Percentiles rank a stretch among this genome's conserved stretches.
These are phyloP conservation scores for Ctenodactylus gundi DNA, from an alignment of 2,113 vertebrate species.

Conservation along the genomic window DNA sequence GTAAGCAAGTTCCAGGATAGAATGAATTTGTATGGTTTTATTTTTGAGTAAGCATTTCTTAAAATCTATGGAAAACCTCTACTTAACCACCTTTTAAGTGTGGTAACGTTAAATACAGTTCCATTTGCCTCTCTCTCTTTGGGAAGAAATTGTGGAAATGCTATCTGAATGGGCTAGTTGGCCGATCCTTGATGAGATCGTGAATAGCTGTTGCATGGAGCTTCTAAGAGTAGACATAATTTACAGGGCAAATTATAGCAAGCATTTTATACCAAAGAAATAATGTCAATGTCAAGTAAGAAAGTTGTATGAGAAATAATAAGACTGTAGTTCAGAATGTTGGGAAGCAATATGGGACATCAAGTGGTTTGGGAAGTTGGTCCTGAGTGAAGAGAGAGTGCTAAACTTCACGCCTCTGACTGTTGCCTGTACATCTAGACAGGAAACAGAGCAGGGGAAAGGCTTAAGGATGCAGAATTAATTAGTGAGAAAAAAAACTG, in stretches of 20 bases:
- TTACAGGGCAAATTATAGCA: background rate
- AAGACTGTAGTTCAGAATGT: background rate
- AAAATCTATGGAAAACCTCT: background rate
- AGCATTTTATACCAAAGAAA: background rate
- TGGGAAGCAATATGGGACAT: background rate
- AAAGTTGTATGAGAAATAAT: background rate
- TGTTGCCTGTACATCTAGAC: background rate
- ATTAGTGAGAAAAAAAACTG: background rate
- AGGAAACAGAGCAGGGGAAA: too few species aligned
- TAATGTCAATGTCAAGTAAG: background rate
- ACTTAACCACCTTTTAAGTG: background rate
- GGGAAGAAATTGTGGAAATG: background rate
- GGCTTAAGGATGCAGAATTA: background rate
- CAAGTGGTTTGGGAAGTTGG: background rate
- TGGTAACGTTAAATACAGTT: background rate
- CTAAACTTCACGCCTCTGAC: background rate
- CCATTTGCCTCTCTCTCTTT: background rate
- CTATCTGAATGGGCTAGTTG: background rate
- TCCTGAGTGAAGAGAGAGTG: background rate
- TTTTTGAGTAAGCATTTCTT: background rate
- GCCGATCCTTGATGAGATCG: too few species aligned
- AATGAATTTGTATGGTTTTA: background rate
- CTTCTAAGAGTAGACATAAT: background rate
- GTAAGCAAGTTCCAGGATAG: background rate
- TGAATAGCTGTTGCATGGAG: background rate